These are phyloP conservation scores for Drosophila ironensis DNA, from an alignment of 1,140 invertebrate species.

Conservation along the genomic window DNA sequence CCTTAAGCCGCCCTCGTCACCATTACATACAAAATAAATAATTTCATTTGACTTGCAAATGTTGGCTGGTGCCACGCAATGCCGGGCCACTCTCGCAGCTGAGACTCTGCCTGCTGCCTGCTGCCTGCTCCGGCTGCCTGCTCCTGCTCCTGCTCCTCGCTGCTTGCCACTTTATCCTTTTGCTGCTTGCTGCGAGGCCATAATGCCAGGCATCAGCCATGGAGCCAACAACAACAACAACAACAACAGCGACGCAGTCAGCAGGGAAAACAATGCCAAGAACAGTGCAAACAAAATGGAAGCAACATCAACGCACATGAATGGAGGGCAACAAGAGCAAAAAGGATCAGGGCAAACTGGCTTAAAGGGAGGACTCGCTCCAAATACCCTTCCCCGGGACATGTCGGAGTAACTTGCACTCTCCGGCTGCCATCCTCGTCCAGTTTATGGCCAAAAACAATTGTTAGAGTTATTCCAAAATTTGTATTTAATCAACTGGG, in stretches of 20 bases:
- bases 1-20: slow-evolving; percentile 1
- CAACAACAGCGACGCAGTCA: slow-evolving; percentile 5
- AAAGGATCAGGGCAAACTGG: neutral
- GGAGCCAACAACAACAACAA: neutral
- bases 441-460: too few relatives aligned
- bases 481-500: too few relatives aligned
- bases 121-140: neutral
- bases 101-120: slow-evolving; percentile 1
- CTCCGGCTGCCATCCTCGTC: too few relatives aligned
- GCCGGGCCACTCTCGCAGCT: slow-evolving; percentile 32
- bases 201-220: slow-evolving; percentile 46
- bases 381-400: slow-evolving; percentile 1
- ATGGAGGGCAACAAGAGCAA: slow-evolving; percentile 3
- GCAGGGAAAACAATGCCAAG: slow-evolving; percentile 52
- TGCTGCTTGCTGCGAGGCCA: slow-evolving; percentile 19
- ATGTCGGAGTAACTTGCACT: neutral
- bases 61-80: slow-evolving; percentile 48
- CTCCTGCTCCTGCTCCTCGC: too few relatives aligned
- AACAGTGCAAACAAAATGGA: slow-evolving; percentile 59
- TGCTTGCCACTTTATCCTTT: too few relatives aligned
- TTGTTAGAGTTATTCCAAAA: too few relatives aligned
- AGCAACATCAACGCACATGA: slow-evolving; percentile 37
- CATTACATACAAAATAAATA: slow-evolving; percentile 57
- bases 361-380: neutral
- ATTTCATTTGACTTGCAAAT: slow-evolving; percentile 79